phyloP scores from a whole-genome alignment of 37 sponge, comb jelly and placozoan genomes.

The Ianthella basta region DNA sequence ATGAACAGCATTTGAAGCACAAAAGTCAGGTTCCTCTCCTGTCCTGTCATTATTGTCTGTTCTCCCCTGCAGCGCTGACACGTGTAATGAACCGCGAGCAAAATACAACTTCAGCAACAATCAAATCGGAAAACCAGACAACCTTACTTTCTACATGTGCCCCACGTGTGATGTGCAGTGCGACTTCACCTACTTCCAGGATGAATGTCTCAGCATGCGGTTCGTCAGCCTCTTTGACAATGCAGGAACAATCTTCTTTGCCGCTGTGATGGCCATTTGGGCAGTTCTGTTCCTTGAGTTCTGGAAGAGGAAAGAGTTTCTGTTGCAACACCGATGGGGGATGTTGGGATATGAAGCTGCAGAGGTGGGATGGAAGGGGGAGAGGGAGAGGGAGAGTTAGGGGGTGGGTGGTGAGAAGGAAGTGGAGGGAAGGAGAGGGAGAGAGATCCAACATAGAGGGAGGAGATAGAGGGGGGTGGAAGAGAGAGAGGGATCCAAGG shows the following conservation, averaged over 20 bases:
- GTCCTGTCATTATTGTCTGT: too few relatives aligned
- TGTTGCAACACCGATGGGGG: constrained; percentile 72
- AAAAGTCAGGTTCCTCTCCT: too few relatives aligned
- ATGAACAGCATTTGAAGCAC: too few relatives aligned
- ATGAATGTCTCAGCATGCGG: background rate
- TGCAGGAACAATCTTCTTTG: constrained; percentile 50
- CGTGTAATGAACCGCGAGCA: background rate
- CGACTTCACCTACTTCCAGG: constrained; percentile 54
- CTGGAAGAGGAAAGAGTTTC: constrained; percentile 75
- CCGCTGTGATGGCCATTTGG: constrained; percentile 65
- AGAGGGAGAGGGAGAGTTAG: too few relatives aligned
- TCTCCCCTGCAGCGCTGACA: background rate
- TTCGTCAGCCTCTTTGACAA: constrained; percentile 62
- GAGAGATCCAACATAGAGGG: too few relatives aligned
- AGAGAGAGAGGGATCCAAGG: too few relatives aligned
- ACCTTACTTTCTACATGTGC: constrained; percentile 64
- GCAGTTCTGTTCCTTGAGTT: constrained; percentile 78
- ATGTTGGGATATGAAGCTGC: constrained; percentile 55
- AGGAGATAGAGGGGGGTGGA: too few relatives aligned
- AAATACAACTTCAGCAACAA: background rate
- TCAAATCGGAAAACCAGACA: constrained; percentile 4
- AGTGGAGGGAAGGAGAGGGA: too few relatives aligned
- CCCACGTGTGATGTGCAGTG: constrained; percentile 61
- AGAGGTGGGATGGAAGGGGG: constrained; percentile 61
- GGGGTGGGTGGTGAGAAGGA: too few relatives aligned